Evolutionary conservation across 1,140 invertebrate species (phyloP), one percentile per base, ranked within the genome.

Genomic region (Lycorma delicatula): DNA sequence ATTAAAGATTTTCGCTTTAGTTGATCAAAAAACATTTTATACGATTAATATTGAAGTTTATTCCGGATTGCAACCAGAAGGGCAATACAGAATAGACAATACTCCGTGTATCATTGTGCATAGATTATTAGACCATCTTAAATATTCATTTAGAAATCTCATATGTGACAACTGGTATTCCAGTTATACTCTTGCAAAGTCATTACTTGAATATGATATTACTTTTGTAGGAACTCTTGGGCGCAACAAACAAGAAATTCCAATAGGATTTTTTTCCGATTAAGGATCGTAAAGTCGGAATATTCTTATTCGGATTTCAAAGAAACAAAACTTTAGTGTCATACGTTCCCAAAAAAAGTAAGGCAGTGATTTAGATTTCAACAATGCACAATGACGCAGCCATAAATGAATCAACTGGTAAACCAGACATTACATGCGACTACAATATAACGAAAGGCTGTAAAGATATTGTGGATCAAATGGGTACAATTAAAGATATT

Each of bases 1-100:
- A 7, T 52, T 72, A 9, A 69, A 70, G 64, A 60, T 70, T 16
- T 67, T 62, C 51, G 62, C 66, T 13, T 20, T 68, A 28, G 52
- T 54, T 12, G 67, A 68, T 36, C 60, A 64, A 5, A 62, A 58
- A 47, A 70, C 54, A 52, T 62, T 52, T 60, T 71, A 70, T 44
- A 62, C 58, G 4, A 29, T 47, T 11, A 66, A 70, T 51, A 47
- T 71, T 23, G 66, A 72, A 60, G 38, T 67, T 9, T 70, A 69
- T 51, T 60, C 47, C 34, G 67, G 62, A 25, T 51, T 58, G 44
- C 66, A 72, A 59, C 65, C 68, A 7, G 60, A 60, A 25, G 67
- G 67, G 7, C 66, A 65, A 16, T 71, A 60, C 60, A 36, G 36
- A 3, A 16, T 63, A n/a, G 64, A 64, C 23, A 71, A 71, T 50